phyloP scores from a whole-genome alignment of 2,797 vertebrate genomes.

The Sylvia borin region DNA sequence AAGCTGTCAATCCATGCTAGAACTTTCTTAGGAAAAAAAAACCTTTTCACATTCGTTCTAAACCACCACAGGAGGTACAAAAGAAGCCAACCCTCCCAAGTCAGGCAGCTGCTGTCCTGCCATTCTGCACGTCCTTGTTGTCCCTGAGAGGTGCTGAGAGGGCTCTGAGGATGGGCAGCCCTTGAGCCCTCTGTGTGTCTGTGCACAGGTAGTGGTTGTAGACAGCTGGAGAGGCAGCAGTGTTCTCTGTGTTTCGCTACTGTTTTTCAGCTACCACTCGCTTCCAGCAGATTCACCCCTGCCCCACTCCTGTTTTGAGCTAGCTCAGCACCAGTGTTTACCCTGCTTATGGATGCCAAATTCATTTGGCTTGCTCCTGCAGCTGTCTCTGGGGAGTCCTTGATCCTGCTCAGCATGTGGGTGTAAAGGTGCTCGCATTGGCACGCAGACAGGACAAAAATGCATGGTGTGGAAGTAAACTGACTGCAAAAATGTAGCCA shows the following conservation, averaged over 20 bases:
- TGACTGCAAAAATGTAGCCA: neutral
- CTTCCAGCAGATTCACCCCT: neutral
- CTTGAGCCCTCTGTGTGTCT: neutral
- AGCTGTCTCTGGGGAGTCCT: neutral
- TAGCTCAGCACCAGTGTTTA: neutral
- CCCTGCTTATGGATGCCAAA: neutral
- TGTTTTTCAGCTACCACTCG: neutral
- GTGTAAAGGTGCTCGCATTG: neutral
- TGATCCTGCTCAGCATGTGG: fast-evolving
- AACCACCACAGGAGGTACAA: too few species aligned
- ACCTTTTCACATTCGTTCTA: too few species aligned
- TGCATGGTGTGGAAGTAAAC: neutral
- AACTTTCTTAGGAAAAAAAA: too few species aligned
- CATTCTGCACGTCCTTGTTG: neutral
- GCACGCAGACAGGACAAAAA: neutral
- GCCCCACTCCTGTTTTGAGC: neutral
- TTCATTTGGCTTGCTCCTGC: neutral
- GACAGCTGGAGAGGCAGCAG: neutral
- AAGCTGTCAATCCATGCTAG: too few species aligned
- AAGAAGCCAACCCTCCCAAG: neutral
- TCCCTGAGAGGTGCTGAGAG: fast-evolving
- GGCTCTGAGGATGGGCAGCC: neutral
- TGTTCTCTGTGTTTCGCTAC: neutral
- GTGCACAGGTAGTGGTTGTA: fast-evolving
- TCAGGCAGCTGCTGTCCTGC: neutral